Base-by-base conservation (phyloP, 1,140 invertebrate genomes). In the Pogonomyrmex barbatus region DNA sequence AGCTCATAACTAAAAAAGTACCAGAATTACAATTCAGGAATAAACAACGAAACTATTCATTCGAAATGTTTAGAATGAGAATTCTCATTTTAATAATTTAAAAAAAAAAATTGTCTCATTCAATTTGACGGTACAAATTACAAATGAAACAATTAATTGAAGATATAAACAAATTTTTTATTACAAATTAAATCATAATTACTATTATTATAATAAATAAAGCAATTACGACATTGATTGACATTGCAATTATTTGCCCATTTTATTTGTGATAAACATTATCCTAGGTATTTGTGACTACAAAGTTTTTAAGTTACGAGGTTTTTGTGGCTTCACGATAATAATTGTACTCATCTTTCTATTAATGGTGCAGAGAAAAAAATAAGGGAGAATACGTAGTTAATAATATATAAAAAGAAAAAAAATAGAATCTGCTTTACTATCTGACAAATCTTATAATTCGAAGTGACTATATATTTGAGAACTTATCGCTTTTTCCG, bases 401-500 rank as follows among this genome's bases (percentile, higher is more conserved):
- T 45, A 83, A 14, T 62, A 47, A 82, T 33, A 24, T n/a, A 67
- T 68, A 47, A 68, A 50, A 56, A 30, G 12, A 39, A 12, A 70
- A 12, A 70, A 39, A 56, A 73, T 82, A 50, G 56, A 71, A 42
- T 36, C 42, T 45, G 70, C 79, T 83, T 83, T 73, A 75, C n/a
- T 82, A 82, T 82, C 4, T 36, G 54, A 75, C 24, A 75, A 73
- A 71, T 8, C n/a, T 73, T 73, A 75, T n/a, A 30, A 56, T 12
- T 71, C 45, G 4, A 75, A 58, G 33, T 83, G 73, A 42, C 54
- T 83, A 47, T 47, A 47, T 47, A 83, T 39, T 62, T 83, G 68
- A 83, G 2, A 82, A 82, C 24, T 36, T 82, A 73, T 9, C 45
- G 79, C 79, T 75, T 75, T 83, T 83, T 47, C 79, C 17, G 54